Conservation (phyloP, 2,888 invertebrate genomes). For the Tholera decimalis region DNA sequence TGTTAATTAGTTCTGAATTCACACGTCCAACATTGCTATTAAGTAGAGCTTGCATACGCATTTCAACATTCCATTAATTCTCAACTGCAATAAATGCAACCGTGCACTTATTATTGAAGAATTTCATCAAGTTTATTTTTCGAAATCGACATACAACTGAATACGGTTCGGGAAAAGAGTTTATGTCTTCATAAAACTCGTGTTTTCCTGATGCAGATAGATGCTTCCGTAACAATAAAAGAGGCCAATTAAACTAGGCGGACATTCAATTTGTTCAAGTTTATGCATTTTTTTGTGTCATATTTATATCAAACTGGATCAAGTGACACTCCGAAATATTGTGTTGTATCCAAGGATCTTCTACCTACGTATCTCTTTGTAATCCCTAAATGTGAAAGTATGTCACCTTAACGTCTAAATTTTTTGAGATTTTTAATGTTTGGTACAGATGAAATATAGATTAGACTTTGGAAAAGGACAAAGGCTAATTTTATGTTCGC, state of each 20-base stretch:
- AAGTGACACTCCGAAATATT: too few species aligned
- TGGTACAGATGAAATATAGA: too few species aligned
- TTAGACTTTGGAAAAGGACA: too few species aligned
- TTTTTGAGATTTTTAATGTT: too few species aligned
- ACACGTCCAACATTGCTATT: neutral
- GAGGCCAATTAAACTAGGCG: constrained; percentile 28
- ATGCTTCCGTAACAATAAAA: constrained; percentile 40
- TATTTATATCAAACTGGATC: constrained; percentile 9
- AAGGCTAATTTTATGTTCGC: too few species aligned
- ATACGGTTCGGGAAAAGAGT: constrained; percentile 33
- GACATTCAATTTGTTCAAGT: constrained; percentile 35
- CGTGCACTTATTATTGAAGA: constrained; percentile 38
- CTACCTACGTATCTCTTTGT: too few species aligned
- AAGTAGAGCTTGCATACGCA: constrained; percentile 11
- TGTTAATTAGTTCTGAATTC: neutral
- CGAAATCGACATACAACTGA: constrained; percentile 47
- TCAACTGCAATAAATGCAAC: constrained; percentile 31
- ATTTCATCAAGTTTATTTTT: constrained; percentile 53
- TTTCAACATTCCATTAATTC: constrained; percentile 7
- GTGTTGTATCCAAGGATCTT: too few species aligned
- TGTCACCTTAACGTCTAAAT: too few species aligned
- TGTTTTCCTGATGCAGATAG: constrained; percentile 41
- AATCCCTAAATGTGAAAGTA: too few species aligned
- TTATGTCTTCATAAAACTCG: too few species aligned
- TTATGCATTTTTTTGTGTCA: constrained; percentile 28